Evolutionary conservation across 1,140 invertebrate genomes (phyloP), one percentile per base, ranked within the genome.

Genomic region (Centruroides vittatus): DNA sequence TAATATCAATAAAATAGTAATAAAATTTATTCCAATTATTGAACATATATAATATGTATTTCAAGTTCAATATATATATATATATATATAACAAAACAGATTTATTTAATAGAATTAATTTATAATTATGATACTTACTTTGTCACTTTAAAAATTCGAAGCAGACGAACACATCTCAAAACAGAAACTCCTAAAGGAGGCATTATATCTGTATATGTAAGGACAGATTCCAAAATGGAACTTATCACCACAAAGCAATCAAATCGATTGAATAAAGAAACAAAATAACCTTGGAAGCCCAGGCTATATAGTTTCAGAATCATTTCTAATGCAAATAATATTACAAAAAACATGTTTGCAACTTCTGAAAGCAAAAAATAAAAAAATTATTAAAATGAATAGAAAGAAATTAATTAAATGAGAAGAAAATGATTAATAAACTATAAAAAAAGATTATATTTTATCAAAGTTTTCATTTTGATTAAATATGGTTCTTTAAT

Each of bases 241-340:
- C 78, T 74, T 58, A 82, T 73, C 35, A 82, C 80, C 51, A 82
- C 81, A 69, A 82, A 81, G 71, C 78, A 81, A 70, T 82, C 81
- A 71, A 83, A 82, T 47, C 81, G 75, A 70, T 83, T 83, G 73
- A 82, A 82, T 59, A 81, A 81, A 58, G 76, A 81, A 7, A 73
- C 71, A 64, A 72, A 72, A 58, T 72, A 72, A 47, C 71, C 71
- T 62, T 72, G 69, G 79, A 98, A 89, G 69, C 96, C 96, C 74
- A 99, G 84, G 76, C 93, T 97, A 80, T 98, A 99, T 93, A 99
- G 97, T 78, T 99, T 99, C 58, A 99, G 79, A 69, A 99, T 81
- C 96, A 99, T 99, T 80, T 99, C 96, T 74, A 97, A 80, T 34
- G 94, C 90, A 78, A 99, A 99, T 53, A 99, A 81, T 9, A 91